Evolutionary conservation across 2,797 vertebrate species (phyloP).

Genomic region (Trichosurus vulpecula): DNA sequence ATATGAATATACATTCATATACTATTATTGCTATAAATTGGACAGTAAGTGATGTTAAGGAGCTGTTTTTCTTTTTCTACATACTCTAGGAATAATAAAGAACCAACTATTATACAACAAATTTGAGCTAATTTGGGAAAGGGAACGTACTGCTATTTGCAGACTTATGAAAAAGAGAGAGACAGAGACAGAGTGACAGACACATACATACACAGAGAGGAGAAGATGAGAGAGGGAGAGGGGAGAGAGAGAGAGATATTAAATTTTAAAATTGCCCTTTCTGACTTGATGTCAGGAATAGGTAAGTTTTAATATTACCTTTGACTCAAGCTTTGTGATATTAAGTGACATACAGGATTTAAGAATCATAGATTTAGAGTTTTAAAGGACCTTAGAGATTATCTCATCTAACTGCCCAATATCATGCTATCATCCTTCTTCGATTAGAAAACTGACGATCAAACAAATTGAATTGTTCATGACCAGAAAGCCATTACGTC

Average conservation of each 20-base stretch:
- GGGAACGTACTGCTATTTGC: accelerated
- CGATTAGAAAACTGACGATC: background rate
- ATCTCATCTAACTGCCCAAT: too few relatives aligned
- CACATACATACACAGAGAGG: too few relatives aligned
- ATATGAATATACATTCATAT: background rate
- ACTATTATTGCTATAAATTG: background rate
- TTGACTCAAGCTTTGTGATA: background rate
- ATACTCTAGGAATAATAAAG: background rate
- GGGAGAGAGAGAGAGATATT: too few relatives aligned
- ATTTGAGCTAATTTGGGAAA: background rate
- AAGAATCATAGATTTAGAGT: background rate
- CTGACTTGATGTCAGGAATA: too few relatives aligned
- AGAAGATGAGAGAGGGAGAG: too few relatives aligned
- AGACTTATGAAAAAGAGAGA: background rate
- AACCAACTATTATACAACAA: background rate
- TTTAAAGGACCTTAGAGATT: background rate
- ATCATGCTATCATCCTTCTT: background rate
- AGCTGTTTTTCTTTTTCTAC: background rate
- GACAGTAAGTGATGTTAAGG: background rate
- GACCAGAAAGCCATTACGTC: background rate
- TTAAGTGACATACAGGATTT: background rate
- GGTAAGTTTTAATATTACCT: background rate
- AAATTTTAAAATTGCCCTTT: too few relatives aligned
- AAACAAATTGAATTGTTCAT: background rate
- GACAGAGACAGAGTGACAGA: background rate